phyloP scores from a whole-genome alignment of 2,113 vertebrate genomes.

The Chrysochloris asiatica region DNA sequence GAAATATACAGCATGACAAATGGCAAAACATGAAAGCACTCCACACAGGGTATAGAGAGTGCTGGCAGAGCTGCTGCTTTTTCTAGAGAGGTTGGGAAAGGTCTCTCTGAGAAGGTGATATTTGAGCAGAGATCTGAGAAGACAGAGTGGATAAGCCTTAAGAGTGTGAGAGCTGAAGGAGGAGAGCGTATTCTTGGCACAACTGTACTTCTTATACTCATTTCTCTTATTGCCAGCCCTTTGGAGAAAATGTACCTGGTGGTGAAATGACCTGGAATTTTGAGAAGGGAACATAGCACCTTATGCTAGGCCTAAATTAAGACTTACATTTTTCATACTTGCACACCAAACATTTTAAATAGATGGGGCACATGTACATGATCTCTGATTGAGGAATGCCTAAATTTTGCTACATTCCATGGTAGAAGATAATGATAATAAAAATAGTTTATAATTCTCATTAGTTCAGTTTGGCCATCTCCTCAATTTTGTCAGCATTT shows the following conservation, averaged over 20 bases:
- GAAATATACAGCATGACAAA: not conserved
- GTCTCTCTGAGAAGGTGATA: not conserved
- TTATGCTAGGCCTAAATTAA: not conserved
- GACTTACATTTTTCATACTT: not conserved
- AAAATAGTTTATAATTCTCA: not conserved
- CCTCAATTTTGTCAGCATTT: constrained; percentile 50
- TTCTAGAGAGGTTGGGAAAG: not conserved
- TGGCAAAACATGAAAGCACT: not conserved
- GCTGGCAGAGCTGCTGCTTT: not conserved
- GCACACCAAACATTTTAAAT: not conserved
- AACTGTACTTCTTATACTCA: too few relatives aligned
- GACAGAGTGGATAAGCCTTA: too few relatives aligned
- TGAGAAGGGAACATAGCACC: too few relatives aligned
- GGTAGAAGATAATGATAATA: not conserved
- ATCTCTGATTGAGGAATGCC: not conserved
- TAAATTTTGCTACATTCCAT: not conserved
- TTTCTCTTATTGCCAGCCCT: too few relatives aligned
- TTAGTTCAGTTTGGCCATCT: not conserved
- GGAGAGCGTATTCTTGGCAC: too few relatives aligned
- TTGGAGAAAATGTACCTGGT: too few relatives aligned
- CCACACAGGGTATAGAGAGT: not conserved
- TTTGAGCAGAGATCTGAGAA: not conserved
- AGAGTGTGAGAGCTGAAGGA: too few relatives aligned
- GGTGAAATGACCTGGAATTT: too few relatives aligned
- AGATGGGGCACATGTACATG: not conserved